Evolutionary conservation across 2,888 invertebrate species (phyloP).

Genomic region (Melinaea marsaeus): DNA sequence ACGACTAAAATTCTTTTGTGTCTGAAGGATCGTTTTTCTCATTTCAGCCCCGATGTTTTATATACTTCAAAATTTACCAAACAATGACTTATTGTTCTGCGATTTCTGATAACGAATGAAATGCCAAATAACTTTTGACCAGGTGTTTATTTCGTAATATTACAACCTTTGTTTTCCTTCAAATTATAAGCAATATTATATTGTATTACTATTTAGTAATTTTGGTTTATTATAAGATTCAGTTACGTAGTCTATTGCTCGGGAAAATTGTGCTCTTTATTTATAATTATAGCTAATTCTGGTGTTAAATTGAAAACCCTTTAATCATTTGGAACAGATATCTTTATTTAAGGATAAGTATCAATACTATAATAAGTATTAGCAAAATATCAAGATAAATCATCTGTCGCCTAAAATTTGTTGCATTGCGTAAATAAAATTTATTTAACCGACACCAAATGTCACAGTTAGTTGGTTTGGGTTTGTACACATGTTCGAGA

Average conservation of each 20-base stretch:
- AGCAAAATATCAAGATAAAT: background rate
- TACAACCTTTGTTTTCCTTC: background rate
- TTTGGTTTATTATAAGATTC: too few species aligned
- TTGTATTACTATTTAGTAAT: too few species aligned
- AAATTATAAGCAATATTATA: too few species aligned
- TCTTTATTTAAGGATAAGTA: too few species aligned
- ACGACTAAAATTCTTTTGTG: slow-evolving; percentile 29
- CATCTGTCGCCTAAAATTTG: slow-evolving; percentile 49
- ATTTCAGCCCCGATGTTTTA: slow-evolving; percentile 50
- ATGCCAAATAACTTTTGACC: slow-evolving; percentile 18
- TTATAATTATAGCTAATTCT: too few species aligned
- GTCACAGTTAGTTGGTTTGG: slow-evolving; percentile 10
- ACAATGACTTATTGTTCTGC: slow-evolving; percentile 66
- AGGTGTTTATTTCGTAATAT: slow-evolving; percentile 18
- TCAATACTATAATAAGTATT: too few species aligned
- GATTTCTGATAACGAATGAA: slow-evolving; percentile 46
- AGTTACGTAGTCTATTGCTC: too few species aligned
- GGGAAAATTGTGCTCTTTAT: too few species aligned
- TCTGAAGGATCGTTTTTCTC: slow-evolving; percentile 33
- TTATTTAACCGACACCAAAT: slow-evolving; percentile 53
- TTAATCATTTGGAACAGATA: too few species aligned
- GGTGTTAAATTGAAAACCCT: too few species aligned
- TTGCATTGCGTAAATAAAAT: slow-evolving; percentile 54
- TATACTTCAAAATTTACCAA: slow-evolving; percentile 51
- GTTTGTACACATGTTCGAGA: background rate